A percentile compares a stretch with the other conserved stretches of the same genome.
These are phyloP conservation scores for Nesogale talazaci DNA, from an alignment of 2,113 vertebrate genomes.

Conservation along the genomic window DNA sequence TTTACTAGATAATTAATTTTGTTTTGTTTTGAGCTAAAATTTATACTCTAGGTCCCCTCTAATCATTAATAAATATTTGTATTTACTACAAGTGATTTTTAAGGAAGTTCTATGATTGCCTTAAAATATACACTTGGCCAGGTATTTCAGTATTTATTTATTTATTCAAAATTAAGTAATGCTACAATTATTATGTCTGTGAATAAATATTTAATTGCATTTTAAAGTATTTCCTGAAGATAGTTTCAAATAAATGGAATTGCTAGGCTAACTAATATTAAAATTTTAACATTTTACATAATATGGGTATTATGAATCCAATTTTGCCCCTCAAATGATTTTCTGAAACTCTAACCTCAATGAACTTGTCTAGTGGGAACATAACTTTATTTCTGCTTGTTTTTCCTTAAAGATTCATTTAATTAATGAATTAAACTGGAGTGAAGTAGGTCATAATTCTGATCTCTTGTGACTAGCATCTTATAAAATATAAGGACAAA, in stretches of 20 bases:
- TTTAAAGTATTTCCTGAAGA: neutral
- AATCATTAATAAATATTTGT: too few species aligned
- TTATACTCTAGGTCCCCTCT: too few species aligned
- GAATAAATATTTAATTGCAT: neutral
- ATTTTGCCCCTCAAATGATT: neutral
- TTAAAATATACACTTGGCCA: too few species aligned
- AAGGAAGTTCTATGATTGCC: too few species aligned
- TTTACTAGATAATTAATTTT: too few species aligned
- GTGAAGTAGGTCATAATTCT: neutral
- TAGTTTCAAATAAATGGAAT: neutral
- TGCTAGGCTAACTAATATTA: neutral
- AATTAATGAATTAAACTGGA: neutral
- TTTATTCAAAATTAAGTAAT: neutral
- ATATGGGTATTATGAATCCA: neutral
- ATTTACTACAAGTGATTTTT: too few species aligned
- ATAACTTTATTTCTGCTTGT: neutral
- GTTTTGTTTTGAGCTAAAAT: too few species aligned
- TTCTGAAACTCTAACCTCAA: neutral
- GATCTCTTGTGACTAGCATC: neutral
- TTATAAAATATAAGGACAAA: neutral
- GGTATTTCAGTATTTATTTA: neutral
- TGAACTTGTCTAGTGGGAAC: neutral
- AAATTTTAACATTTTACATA: neutral
- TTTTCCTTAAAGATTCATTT: neutral
- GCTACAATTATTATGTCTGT: neutral